Conservation (phyloP, 2,797 vertebrate species). For the Anguilla obscura region DNA sequence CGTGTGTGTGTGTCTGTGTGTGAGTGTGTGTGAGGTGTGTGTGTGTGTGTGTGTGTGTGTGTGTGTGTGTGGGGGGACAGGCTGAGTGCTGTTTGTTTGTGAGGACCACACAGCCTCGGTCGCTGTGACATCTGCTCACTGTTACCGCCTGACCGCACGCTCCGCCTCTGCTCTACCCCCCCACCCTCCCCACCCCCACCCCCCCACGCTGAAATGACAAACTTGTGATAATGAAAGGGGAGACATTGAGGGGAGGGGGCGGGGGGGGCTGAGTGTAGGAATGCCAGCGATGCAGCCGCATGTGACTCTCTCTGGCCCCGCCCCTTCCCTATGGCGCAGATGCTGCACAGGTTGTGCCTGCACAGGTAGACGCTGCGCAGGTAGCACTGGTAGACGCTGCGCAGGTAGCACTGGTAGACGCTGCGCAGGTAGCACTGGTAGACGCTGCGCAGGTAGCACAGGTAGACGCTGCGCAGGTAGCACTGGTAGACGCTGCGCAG, state of each 20-base stretch:
- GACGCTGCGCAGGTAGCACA: no score
- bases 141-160: neutral
- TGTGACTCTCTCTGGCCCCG: neutral
- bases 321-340: conserved; percentile 2
- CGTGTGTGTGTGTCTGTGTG: neutral
- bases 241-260: neutral
- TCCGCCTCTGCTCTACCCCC: neutral
- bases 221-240: conserved; percentile 9
- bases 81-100: neutral
- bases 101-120: neutral
- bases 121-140: neutral
- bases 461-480: no score
- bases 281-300: neutral
- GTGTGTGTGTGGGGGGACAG: neutral
- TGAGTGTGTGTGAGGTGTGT: neutral
- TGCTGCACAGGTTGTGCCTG: neutral
- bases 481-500: no score
- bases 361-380: no score
- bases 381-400: no score
- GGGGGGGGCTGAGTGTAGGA: neutral
- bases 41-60: neutral
- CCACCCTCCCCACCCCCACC: neutral
- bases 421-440: no score
- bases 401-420: no score
- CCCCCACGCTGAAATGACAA: neutral